phyloP scores from a whole-genome alignment of 2,797 vertebrate genomes.

The Pantherophis vulpinus region DNA sequence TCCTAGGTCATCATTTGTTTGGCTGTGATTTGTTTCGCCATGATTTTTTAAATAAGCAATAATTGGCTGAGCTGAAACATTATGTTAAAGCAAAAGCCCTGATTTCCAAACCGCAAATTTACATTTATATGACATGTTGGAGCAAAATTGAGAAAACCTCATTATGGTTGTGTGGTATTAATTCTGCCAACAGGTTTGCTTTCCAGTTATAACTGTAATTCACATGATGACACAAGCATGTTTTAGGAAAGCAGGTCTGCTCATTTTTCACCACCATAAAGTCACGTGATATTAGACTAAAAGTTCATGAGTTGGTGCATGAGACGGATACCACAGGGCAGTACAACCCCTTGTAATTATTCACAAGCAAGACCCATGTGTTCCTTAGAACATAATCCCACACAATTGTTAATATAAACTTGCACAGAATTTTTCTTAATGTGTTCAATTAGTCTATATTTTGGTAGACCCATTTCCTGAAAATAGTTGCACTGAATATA shows the following conservation, averaged over 20 bases:
- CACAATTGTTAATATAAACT: neutral
- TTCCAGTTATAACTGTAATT: neutral
- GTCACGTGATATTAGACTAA: neutral
- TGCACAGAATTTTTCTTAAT: neutral
- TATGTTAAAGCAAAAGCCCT: neutral
- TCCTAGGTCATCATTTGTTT: neutral
- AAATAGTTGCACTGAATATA: neutral
- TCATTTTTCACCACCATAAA: neutral
- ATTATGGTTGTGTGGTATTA: neutral
- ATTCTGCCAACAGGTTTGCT: neutral
- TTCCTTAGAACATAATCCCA: neutral
- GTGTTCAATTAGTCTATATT: neutral
- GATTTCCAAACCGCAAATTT: neutral
- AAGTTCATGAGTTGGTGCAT: neutral
- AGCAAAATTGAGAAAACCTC: neutral
- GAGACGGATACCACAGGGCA: neutral
- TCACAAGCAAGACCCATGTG: neutral
- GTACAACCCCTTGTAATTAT: neutral
- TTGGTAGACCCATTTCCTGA: neutral
- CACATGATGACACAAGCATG: neutral
- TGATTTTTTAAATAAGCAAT: neutral
- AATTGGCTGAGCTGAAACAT: neutral
- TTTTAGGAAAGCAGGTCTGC: neutral
- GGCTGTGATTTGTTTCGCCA: neutral
- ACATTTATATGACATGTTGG: neutral